Evolutionary conservation across 2,888 invertebrate species (phyloP), one percentile per base, ranked within the genome.

Genomic region (Asteroscopus sphinx): DNA sequence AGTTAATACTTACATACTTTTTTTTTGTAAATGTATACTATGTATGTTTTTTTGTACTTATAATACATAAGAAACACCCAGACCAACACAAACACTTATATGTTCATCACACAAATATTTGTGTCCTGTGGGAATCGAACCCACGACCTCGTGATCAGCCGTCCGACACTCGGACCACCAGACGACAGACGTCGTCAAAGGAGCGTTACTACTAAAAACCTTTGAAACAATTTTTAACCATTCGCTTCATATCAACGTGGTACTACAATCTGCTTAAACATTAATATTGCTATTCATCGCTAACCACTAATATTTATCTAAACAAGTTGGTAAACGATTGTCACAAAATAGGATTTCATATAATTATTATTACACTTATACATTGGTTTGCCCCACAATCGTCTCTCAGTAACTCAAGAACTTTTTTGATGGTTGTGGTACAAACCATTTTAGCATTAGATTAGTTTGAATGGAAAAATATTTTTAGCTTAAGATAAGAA

Each of bases 291-390:
- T 85, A 82, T 84, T 67, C 51, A 72, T 73, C 61, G 57, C 73
- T 55, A 77, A 55, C 7, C 30, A 63, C 76, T 76, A 76, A 56
- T 69, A 56, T 59, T 54, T 72, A 73, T 57, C 60, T 78, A 78
- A 68, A 76, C 51, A 73, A 73, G 71, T 79, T 77, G 63, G 79
- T 87, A 87, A 85, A 87, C 76, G 73, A 84, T 81, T 82, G 77
- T 88, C 88, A 83, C 82, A 88, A 87, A 88, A 88, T 88, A 88
- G 85, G 81, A 86, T 79, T 82, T 86, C 75, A 82, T 56, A 76
- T 76, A 68, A n/a, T 58, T 48, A 62, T 68, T 70, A 67, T 68
- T 77, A 68, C 68, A 66, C 71, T 73, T 79, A 75, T 73, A 63
- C 40, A 56, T 62, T 13, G 26, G 64, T 61, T 49, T 40, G 53